These are phyloP conservation scores for Sphaerophoria taeniata DNA, from an alignment of 2,888 invertebrate genomes.

Conservation along the genomic window DNA sequence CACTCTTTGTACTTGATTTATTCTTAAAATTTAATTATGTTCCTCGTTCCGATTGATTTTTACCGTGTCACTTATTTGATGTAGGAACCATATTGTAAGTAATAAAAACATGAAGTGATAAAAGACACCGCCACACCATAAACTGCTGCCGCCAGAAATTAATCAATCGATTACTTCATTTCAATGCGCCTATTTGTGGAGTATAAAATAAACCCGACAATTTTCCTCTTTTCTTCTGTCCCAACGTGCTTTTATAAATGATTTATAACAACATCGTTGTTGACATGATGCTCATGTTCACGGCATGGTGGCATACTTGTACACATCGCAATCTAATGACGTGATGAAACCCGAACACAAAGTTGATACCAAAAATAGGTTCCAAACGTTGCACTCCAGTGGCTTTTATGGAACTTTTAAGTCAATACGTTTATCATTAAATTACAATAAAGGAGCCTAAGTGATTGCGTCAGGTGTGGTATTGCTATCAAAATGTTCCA, in stretches of 20 bases:
- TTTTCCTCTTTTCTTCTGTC: not conserved
- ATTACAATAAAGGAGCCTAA: not conserved
- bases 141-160: not conserved
- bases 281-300: conserved; percentile 47
- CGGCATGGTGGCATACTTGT: not conserved
- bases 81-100: not conserved
- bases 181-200: conserved; percentile 33
- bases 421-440: conserved; percentile 10
- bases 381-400: not conserved
- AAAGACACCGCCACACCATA: conserved; percentile 41
- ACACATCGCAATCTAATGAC: conserved; percentile 29
- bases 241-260: conserved; percentile 29
- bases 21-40: too few relatives aligned
- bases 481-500: not conserved
- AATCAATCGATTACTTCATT: conserved; percentile 60
- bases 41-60: not conserved
- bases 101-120: conserved; percentile 12
- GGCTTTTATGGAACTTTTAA: conserved; percentile 24
- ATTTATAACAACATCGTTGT: conserved; percentile 30
- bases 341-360: conserved; percentile 33
- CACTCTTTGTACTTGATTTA: too few relatives aligned
- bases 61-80: conserved; percentile 12
- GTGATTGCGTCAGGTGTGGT: conserved; percentile 6
- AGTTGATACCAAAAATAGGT: conserved; percentile 31
- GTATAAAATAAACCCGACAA: conserved; percentile 33